Percentiles rank a stretch among this genome's conserved stretches.
phyloP scores from a whole-genome alignment of 2,113 vertebrate genomes.

The Phyllopteryx taeniolatus region DNA sequence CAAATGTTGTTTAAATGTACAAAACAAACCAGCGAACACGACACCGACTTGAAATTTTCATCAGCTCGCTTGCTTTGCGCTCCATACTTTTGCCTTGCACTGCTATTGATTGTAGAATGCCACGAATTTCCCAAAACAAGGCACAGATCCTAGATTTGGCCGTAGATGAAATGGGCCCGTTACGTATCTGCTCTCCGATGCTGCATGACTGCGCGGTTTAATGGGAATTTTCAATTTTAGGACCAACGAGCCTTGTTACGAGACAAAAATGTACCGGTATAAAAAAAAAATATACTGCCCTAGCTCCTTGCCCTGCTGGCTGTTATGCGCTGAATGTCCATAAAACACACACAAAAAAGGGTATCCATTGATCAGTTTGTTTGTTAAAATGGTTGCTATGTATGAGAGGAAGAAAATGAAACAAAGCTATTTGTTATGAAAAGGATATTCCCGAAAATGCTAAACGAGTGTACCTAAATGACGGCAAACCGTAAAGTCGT shows the following conservation, averaged over 20 bases:
- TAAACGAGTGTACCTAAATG: not conserved
- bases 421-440: not conserved
- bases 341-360: not conserved
- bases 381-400: not conserved
- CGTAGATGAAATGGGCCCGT: constrained; percentile 16
- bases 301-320: constrained; percentile 5
- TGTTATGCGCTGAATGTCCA: not conserved
- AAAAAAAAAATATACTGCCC: not conserved
- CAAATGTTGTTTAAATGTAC: not conserved
- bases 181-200: constrained; percentile 13
- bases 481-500: not conserved
- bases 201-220: constrained; percentile 1
- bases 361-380: not conserved
- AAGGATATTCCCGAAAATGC: not conserved
- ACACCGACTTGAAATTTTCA: constrained; percentile 3
- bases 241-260: not conserved
- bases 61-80: constrained; percentile 2
- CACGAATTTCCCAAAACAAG: not conserved
- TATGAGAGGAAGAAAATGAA: not conserved
- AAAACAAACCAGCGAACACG: constrained; percentile 3
- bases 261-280: constrained; percentile 5
- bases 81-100: constrained; percentile 1
- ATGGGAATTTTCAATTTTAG: constrained; percentile 9
- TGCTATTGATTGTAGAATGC: not conserved
- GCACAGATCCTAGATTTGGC: constrained; percentile 6